phyloP scores from a whole-genome alignment of 2,888 invertebrate species.

The Apodemia hepburni region DNA sequence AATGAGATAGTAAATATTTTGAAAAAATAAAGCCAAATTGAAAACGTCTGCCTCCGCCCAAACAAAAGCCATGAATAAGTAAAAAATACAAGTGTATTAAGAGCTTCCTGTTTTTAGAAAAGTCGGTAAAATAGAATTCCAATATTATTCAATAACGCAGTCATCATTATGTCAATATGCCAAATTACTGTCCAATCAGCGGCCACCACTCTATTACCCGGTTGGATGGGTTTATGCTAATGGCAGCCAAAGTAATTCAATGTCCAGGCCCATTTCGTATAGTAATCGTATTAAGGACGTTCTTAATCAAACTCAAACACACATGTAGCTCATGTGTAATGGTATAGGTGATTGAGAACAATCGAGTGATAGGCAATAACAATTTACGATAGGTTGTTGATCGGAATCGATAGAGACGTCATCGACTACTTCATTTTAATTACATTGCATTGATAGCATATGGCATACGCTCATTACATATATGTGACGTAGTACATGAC shows the following conservation, averaged over 20 bases:
- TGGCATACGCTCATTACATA: too few species aligned
- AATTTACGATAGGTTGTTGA: too few species aligned
- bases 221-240: constrained; percentile 30
- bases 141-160: too few species aligned
- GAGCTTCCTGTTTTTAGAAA: not conserved
- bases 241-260: constrained; percentile 23
- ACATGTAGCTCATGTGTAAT: not conserved
- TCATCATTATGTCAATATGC: constrained; percentile 1
- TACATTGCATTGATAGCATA: too few species aligned
- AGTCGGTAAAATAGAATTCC: too few species aligned
- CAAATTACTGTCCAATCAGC: constrained; percentile 14
- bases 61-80: too few species aligned
- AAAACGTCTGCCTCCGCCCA: too few species aligned
- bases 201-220: constrained; percentile 25
- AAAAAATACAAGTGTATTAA: not conserved
- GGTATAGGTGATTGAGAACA: not conserved
- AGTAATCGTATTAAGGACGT: constrained; percentile 11
- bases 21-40: too few species aligned
- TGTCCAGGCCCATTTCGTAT: constrained; percentile 21
- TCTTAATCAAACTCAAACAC: not conserved
- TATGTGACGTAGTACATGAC: too few species aligned
- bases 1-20: too few species aligned
- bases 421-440: too few species aligned
- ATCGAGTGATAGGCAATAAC: not conserved
- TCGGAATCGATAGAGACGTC: too few species aligned